phyloP scores from a whole-genome alignment of 2,797 vertebrate species.

The Schizopygopsis malacanthus region DNA sequence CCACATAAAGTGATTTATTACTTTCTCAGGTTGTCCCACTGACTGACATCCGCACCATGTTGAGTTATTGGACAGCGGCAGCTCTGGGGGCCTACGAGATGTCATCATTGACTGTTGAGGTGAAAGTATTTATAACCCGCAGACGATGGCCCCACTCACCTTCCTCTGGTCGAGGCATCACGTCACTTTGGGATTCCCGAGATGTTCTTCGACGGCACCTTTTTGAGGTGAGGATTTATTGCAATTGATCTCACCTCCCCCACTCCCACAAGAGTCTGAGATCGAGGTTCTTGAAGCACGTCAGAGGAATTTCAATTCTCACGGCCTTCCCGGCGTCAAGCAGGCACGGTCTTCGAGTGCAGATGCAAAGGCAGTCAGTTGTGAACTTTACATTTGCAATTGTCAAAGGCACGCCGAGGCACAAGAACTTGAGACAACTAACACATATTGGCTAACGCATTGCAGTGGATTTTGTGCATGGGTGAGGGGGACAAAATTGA shows the following conservation, averaged over 20 bases:
- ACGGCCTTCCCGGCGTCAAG: conserved; percentile 27
- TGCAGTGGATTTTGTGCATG: conserved; percentile 5
- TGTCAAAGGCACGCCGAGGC: conserved; percentile 53
- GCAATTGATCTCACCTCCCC: conserved; percentile 22
- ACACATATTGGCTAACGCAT: conserved; percentile 44
- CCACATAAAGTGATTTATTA: conserved; percentile 49
- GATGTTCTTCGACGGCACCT: background rate
- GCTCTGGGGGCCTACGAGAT: conserved; percentile 56
- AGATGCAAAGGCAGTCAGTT: conserved; percentile 54
- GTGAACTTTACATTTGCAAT: conserved; percentile 61
- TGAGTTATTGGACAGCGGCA: conserved; percentile 58
- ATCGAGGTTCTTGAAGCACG: conserved; percentile 13
- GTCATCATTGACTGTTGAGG: conserved; percentile 61
- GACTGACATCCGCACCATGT: conserved; percentile 52
- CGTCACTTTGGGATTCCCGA: conserved; percentile 24
- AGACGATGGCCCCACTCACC: conserved; percentile 24
- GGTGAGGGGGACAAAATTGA: conserved; percentile 19
- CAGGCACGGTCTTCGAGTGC: conserved; percentile 29
- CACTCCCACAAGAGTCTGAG: background rate
- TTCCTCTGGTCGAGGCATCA: background rate
- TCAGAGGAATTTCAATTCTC: conserved; percentile 48
- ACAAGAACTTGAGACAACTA: conserved; percentile 38
- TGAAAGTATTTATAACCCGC: conserved; percentile 49
- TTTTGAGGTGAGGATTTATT: conserved; percentile 18
- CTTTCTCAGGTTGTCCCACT: conserved; percentile 27